These are phyloP conservation scores for Platycercus adscitus DNA, from an alignment of 2,113 vertebrate genomes.

Conservation along the genomic window DNA sequence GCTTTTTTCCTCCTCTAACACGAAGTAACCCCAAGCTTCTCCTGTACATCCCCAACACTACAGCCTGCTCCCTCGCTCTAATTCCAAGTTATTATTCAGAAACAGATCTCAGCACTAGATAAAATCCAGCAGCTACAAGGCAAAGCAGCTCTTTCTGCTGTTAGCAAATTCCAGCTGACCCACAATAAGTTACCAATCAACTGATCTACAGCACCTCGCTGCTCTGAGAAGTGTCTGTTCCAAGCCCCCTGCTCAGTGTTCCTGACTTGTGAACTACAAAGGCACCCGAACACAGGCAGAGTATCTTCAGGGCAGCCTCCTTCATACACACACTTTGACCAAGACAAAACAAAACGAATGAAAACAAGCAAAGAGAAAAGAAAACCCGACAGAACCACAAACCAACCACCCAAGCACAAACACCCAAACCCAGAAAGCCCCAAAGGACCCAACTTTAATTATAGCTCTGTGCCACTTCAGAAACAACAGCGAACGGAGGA, in stretches of 20 bases:
- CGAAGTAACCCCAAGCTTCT: not conserved
- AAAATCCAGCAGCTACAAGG: not conserved
- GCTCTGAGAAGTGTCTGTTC: not conserved
- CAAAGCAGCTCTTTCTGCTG: not conserved
- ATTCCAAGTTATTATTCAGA: not conserved
- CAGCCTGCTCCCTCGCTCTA: not conserved
- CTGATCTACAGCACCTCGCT: fast-evolving
- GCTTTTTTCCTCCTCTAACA: not conserved
- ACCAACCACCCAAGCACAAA: not conserved
- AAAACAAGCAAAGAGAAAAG: not conserved
- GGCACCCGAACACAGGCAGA: not conserved
- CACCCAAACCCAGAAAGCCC: not conserved
- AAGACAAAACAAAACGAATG: not conserved
- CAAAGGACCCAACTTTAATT: not conserved
- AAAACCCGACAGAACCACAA: not conserved
- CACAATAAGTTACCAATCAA: not conserved
- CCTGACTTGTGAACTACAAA: not conserved
- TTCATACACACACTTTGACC: not conserved
- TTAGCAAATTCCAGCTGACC: not conserved
- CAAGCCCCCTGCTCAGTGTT: not conserved
- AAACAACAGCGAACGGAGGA: not conserved
- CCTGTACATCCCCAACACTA: not conserved
- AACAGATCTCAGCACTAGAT: not conserved
- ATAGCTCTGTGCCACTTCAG: not conserved
- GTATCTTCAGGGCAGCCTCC: not conserved